phyloP scores from a whole-genome alignment of 2,797 vertebrate genomes.

The Anas acuta region DNA sequence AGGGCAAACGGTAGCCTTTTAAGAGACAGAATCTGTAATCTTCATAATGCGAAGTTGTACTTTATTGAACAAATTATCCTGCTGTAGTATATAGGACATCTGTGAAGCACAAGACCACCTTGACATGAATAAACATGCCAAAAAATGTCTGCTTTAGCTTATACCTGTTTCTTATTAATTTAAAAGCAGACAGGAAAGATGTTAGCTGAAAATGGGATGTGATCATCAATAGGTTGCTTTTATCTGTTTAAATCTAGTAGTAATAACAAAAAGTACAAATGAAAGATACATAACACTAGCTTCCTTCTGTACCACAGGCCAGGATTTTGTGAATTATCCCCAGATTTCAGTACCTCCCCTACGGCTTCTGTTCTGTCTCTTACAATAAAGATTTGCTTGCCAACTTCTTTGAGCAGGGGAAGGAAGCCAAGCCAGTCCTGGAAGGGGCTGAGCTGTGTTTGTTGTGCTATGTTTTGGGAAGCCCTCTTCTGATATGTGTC shows the following conservation, averaged over 20 bases:
- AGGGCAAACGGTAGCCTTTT: not conserved
- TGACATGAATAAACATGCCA: not conserved
- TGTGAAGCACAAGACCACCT: not conserved
- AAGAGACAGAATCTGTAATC: not conserved
- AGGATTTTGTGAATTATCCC: constrained; percentile 65
- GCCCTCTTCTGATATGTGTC: constrained; percentile 28
- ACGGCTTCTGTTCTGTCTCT: constrained; percentile 70
- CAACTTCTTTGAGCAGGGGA: constrained; percentile 60
- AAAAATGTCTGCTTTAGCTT: not conserved
- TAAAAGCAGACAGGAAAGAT: not conserved
- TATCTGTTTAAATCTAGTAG: constrained; percentile 18
- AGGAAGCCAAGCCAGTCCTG: constrained; percentile 58
- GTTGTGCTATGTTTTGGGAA: constrained; percentile 53
- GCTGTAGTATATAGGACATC: not conserved
- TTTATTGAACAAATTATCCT: not conserved
- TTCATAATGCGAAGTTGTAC: not conserved
- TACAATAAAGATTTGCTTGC: constrained; percentile 68
- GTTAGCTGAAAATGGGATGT: not conserved
- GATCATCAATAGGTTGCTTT: not conserved
- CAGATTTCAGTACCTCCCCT: constrained; percentile 67
- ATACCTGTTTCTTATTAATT: not conserved
- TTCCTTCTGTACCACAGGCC: constrained; percentile 27
- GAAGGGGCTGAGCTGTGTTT: constrained; percentile 58
- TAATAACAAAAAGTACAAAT: not conserved
- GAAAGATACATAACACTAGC: not conserved